Percentiles rank a stretch among this genome's conserved stretches.
Conservation (phyloP, 2,888 invertebrate genomes). For the Hemistola chrysoprasaria region DNA sequence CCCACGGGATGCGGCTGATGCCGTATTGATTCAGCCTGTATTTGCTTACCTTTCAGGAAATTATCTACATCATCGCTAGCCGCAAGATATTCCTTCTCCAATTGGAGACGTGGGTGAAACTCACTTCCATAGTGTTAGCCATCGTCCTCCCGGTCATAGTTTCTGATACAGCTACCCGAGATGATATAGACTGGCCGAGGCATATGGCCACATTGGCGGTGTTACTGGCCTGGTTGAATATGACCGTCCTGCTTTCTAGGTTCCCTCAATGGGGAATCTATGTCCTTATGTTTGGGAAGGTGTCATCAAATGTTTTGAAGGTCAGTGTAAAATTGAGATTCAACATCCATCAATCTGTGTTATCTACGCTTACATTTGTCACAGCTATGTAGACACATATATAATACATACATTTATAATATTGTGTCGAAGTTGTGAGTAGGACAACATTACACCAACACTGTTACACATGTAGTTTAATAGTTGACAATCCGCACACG, state of each 20-base stretch:
- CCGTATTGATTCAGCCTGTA: no score
- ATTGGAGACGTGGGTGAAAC: conserved; percentile 62
- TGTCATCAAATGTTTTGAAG: conserved; percentile 58
- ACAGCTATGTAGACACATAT: no score
- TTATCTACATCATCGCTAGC: conserved; percentile 46
- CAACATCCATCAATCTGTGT: no score
- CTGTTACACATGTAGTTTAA: no score
- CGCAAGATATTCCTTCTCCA: conserved; percentile 47
- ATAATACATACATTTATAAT: no score
- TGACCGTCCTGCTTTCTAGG: conserved; percentile 60
- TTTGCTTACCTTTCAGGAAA: conserved; percentile 28
- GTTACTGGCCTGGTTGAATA: conserved; percentile 60
- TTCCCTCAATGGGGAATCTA: conserved; percentile 63
- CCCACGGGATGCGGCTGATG: no score
- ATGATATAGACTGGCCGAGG: conserved; percentile 12
- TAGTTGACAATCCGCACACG: no score
- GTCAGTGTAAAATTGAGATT: no score
- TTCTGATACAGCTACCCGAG: not conserved
- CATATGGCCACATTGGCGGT: conserved; percentile 36
- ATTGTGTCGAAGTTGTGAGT: no score
- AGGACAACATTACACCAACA: no score
- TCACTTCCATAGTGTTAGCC: conserved; percentile 25
- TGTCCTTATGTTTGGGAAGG: conserved; percentile 66
- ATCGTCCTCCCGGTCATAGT: conserved; percentile 9
- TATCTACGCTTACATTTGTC: no score